phyloP scores from a whole-genome alignment of 2,113 vertebrate species.

The Rhineura floridana region DNA sequence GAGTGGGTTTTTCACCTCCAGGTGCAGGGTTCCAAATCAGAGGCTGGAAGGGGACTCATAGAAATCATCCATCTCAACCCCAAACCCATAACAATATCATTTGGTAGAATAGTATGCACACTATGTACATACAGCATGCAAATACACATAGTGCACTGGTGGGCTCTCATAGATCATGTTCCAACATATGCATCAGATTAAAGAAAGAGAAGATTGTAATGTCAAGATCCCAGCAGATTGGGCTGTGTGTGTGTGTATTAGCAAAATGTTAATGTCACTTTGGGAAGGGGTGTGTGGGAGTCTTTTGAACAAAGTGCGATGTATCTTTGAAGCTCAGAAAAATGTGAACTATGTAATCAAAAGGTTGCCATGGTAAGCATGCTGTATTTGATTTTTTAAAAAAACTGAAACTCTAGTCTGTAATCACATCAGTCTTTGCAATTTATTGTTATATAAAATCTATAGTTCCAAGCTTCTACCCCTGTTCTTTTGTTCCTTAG shows the following conservation, averaged over 20 bases:
- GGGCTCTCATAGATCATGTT: not conserved
- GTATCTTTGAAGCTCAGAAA: constrained; percentile 29
- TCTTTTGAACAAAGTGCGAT: constrained; percentile 17
- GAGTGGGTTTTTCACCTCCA: no score
- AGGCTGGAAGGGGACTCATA: no score
- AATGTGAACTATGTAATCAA: constrained; percentile 23
- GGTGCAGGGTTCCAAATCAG: no score
- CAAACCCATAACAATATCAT: no score
- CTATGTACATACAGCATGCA: not conserved
- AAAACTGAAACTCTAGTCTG: not conserved
- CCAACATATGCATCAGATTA: not conserved
- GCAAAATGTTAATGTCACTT: not conserved
- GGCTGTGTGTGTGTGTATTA: not conserved
- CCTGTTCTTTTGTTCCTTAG: not conserved
- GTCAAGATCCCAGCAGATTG: not conserved
- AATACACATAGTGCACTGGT: not conserved
- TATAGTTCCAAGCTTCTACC: not conserved
- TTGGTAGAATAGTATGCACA: no score
- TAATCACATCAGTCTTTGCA: not conserved
- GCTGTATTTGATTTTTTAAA: not conserved
- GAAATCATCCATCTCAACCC: no score
- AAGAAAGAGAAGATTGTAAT: not conserved
- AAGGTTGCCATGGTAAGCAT: constrained; percentile 35
- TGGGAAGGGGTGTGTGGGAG: not conserved
- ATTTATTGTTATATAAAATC: not conserved